A percentile compares a stretch with the other conserved stretches of the same genome.
phyloP scores from a whole-genome alignment of 1,140 invertebrate species.

The Heliconius nattereri region DNA sequence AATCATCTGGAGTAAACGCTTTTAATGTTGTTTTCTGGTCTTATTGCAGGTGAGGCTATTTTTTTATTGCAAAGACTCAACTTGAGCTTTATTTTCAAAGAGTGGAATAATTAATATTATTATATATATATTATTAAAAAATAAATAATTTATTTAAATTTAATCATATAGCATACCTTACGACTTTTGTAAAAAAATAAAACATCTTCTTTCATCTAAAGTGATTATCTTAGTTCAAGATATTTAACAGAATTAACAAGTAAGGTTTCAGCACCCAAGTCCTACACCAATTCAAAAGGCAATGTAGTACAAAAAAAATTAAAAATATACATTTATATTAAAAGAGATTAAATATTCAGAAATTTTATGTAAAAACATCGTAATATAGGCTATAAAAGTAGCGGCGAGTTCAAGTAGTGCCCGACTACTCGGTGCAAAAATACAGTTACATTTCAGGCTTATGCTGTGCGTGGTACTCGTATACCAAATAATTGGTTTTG shows the following conservation, averaged over 20 bases:
- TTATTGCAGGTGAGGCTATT: no score
- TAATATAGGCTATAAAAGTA: slow-evolving; percentile 27
- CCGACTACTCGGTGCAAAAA: slow-evolving; percentile 38
- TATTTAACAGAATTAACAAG: neutral
- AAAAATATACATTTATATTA: neutral
- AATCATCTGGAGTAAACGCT: no score
- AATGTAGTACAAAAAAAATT: neutral
- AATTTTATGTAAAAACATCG: neutral
- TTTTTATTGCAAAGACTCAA: no score
- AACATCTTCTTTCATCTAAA: neutral
- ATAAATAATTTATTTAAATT: no score
- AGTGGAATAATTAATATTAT: no score
- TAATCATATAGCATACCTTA: no score
- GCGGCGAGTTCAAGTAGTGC: slow-evolving; percentile 27
- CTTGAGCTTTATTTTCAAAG: no score
- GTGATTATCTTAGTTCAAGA: neutral
- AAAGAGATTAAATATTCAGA: neutral
- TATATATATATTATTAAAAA: no score
- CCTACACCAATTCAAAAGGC: neutral
- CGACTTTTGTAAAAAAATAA: neutral
- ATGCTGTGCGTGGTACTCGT: slow-evolving; percentile 5
- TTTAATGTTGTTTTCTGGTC: no score
- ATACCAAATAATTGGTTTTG: slow-evolving; percentile 33
- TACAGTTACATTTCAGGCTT: slow-evolving; percentile 40
- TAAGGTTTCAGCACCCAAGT: neutral